Evolutionary conservation across 2,888 invertebrate species (phyloP), one percentile per base, ranked within the genome.

Genomic region (Netelia virgata): DNA sequence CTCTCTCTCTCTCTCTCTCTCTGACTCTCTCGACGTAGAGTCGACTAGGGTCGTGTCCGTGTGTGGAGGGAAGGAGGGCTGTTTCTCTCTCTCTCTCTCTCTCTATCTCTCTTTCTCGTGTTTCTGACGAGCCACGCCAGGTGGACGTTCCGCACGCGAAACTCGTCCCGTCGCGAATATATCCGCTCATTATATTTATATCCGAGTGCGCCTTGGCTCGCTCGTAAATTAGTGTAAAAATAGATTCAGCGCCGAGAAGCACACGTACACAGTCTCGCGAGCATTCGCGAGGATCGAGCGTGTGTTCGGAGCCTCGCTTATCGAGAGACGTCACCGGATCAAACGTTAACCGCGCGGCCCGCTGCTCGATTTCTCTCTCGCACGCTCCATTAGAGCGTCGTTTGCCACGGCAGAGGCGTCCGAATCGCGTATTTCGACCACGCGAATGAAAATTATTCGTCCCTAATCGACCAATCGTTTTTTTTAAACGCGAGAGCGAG

Each of bases 111-210:
- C 64, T 66, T 59, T 23, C 16, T 76, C 55, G 53, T 41, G 70
- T 53, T 28, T 73, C 72, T 88, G 88, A 91, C 88, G 87, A 82
- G 88, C 86, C 78, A 82, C 84, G 88, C 87, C 91, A 91, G 91
- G 90, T 90, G 90, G 85, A 86, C 87, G 73, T 88, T 86, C 83
- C 78, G 36, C 64, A 79, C 88, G 89, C 88, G 87, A 89, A 89
- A 88, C 87, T 20, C 77, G 50, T 59, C 69, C 72, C 75, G 80
- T 84, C 87, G 81, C 86, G 85, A 88, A 88, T 87, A 86, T 87
- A 86, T 88, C 83, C 86, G 85, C 83, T 85, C 86, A 86, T 90
- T 88, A 88, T 90, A 90, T 91, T 90, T 91, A 90, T 90, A 90
- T 82, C 83, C 84, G 80, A 86, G 86, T 86, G 86, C 86, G 84